Conservation (phyloP, 2,113 vertebrate genomes). For the Carassius gibelio region DNA sequence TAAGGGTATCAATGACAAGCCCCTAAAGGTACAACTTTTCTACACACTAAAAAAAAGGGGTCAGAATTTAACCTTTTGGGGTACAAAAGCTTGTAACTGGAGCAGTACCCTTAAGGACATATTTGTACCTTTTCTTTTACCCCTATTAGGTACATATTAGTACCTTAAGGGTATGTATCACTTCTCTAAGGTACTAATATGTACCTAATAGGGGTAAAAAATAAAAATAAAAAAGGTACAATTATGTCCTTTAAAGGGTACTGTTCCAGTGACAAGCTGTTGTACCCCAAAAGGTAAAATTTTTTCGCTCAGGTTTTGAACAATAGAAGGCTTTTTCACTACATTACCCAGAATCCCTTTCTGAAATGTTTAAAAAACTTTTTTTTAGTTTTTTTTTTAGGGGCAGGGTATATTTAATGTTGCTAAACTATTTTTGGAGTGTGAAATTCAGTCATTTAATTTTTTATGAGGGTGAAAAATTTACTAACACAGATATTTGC, state of each 20-base stretch:
- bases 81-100: too few species aligned
- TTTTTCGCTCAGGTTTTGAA: background rate
- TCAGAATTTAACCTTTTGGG: too few species aligned
- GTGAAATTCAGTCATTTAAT: too few species aligned
- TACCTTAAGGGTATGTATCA: too few species aligned
- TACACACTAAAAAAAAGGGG: too few species aligned
- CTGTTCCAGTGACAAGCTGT: background rate
- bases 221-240: background rate
- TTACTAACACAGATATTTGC: background rate
- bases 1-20: too few species aligned
- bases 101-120: too few species aligned
- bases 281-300: background rate
- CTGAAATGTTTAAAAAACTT: background rate
- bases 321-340: background rate
- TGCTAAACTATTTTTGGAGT: background rate
- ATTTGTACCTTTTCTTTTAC: too few species aligned
- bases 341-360: constrained; percentile 31
- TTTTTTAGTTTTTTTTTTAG: background rate
- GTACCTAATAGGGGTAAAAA: background rate
- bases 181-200: background rate
- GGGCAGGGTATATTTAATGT: background rate
- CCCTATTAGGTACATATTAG: too few species aligned
- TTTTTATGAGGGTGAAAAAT: background rate
- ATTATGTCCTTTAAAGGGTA: background rate
- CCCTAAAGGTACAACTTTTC: too few species aligned